Percentiles rank a stretch among this genome's conserved stretches.
phyloP scores from a whole-genome alignment of 2,113 vertebrate species.

The Pituophis catenifer region DNA sequence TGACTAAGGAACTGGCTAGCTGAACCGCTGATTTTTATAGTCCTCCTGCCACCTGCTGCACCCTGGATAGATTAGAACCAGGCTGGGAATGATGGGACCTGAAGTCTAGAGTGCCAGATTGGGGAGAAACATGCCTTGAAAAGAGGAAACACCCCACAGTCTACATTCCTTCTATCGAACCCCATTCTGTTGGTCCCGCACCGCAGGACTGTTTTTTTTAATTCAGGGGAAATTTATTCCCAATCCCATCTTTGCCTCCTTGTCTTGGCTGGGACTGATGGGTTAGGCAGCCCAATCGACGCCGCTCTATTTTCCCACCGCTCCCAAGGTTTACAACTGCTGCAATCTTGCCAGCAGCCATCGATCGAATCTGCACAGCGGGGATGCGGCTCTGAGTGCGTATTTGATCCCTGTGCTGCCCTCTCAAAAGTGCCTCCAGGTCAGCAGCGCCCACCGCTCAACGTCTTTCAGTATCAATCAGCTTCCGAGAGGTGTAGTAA shows the following conservation, averaged over 20 bases:
- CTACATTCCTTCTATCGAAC: background rate
- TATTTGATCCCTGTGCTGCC: background rate
- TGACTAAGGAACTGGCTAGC: background rate
- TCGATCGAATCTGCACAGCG: background rate
- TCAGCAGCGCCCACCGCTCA: no score
- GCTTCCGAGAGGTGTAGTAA: no score
- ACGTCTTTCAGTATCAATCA: no score
- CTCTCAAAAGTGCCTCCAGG: no score
- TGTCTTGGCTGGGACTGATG: background rate
- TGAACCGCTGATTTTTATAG: background rate
- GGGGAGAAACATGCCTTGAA: background rate
- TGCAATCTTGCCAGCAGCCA: background rate
- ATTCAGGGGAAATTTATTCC: background rate
- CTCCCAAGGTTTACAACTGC: background rate
- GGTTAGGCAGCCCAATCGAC: background rate
- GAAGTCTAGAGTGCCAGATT: background rate
- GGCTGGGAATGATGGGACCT: background rate
- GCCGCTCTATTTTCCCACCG: background rate
- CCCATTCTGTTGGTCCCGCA: background rate
- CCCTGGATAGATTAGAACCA: background rate
- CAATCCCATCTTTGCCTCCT: background rate
- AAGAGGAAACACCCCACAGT: background rate
- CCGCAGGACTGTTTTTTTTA: background rate
- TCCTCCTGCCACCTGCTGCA: background rate
- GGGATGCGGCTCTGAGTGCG: background rate